phyloP scores from a whole-genome alignment of 2,113 vertebrate genomes.

The Elgaria multicarinata region DNA sequence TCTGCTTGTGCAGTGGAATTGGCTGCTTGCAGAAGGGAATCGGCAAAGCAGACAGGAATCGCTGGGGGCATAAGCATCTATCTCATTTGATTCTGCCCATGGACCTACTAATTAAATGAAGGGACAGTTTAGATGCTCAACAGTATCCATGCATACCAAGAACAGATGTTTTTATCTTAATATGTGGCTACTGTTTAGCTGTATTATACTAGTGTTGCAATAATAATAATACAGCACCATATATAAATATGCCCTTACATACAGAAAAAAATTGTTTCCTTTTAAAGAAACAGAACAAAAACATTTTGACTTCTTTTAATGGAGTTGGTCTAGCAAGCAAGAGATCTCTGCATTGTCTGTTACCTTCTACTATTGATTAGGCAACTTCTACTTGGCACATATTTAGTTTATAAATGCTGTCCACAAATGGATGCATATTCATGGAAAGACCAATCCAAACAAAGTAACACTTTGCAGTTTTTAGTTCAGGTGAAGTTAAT shows the following conservation, averaged over 20 bases:
- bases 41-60: too few species aligned
- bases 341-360: neutral
- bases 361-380: neutral
- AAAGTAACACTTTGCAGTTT: neutral
- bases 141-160: neutral
- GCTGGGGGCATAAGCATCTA: too few species aligned
- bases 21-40: too few species aligned
- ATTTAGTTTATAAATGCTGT: neutral
- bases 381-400: neutral
- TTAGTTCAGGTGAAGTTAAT: neutral
- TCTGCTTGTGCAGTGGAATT: too few species aligned
- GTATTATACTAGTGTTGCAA: neutral
- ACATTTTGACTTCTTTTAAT: neutral
- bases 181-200: neutral
- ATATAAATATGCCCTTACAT: too few species aligned
- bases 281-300: neutral
- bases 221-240: too few species aligned
- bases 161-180: neutral
- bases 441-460: neutral
- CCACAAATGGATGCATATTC: neutral
- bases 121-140: neutral
- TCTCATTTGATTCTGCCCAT: neutral
- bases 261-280: neutral
- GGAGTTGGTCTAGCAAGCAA: too few species aligned
- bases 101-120: neutral